Evolutionary conservation across 2,888 invertebrate genomes (phyloP).

Genomic region (Rhodophaea formosa): DNA sequence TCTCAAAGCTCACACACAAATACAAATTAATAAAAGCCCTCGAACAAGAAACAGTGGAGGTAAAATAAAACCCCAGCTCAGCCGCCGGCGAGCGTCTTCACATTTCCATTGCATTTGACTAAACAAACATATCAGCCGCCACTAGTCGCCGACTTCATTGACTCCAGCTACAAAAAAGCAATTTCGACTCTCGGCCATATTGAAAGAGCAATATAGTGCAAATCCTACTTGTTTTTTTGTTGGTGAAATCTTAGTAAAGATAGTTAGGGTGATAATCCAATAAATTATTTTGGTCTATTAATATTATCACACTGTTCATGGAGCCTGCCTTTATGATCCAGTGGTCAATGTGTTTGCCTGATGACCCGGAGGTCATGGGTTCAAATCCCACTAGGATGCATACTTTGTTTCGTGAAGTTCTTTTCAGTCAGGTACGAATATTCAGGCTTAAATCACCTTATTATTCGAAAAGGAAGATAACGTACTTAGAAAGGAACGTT

Average conservation of each 20-base stretch:
- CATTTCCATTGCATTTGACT: conserved; percentile 79
- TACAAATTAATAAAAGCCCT: conserved; percentile 2
- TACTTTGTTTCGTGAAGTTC: too few relatives aligned
- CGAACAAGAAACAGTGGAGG: neutral
- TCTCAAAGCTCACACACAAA: conserved; percentile 11
- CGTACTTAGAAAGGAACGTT: too few relatives aligned
- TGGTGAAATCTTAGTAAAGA: conserved; percentile 14
- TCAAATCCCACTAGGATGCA: too few relatives aligned
- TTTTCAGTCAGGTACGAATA: too few relatives aligned
- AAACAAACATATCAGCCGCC: conserved; percentile 72
- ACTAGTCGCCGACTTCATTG: conserved; percentile 75
- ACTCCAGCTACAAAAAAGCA: conserved; percentile 71
- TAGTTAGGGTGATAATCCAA: neutral
- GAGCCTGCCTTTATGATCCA: too few relatives aligned
- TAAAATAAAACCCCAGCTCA: conserved; percentile 2
- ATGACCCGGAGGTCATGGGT: too few relatives aligned
- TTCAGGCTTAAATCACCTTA: too few relatives aligned
- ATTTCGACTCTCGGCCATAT: conserved; percentile 66
- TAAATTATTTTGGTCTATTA: too few relatives aligned
- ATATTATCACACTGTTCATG: too few relatives aligned
- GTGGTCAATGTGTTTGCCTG: too few relatives aligned
- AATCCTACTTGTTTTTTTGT: conserved; percentile 46
- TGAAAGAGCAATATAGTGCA: conserved; percentile 79
- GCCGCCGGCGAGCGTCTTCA: conserved; percentile 37
- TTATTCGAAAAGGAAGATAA: too few relatives aligned